Conservation (phyloP, 2,113 vertebrate genomes). For the Patagioenas fasciata region DNA sequence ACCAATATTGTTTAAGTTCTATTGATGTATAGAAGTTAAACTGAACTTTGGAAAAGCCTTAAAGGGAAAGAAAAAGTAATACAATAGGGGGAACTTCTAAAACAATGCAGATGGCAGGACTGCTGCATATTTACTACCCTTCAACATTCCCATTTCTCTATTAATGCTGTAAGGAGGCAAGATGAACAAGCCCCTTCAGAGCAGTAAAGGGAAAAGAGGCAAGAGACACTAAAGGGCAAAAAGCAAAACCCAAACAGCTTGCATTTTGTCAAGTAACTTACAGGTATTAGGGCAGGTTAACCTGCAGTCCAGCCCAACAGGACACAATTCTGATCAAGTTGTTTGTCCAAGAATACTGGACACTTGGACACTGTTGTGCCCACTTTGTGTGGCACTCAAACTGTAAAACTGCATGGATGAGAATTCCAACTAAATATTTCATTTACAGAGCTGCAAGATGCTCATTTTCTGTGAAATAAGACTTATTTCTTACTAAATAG, state of each 20-base stretch:
- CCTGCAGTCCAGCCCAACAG: neutral
- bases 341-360: neutral
- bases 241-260: neutral
- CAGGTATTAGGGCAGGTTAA: neutral
- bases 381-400: neutral
- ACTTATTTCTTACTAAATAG: neutral
- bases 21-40: neutral
- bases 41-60: neutral
- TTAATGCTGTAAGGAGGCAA: neutral
- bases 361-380: neutral
- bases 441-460: neutral
- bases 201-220: neutral
- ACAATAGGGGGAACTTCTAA: neutral
- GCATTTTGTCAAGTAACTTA: neutral
- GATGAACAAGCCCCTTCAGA: neutral
- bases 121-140: neutral
- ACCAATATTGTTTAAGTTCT: neutral
- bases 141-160: neutral
- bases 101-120: neutral
- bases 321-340: fast-evolving
- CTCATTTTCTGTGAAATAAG: neutral
- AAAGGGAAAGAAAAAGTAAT: neutral
- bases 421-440: neutral
- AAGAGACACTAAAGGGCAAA: neutral
- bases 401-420: neutral